Conservation (phyloP, 2,888 invertebrate species). For the Bombylius discolor region DNA sequence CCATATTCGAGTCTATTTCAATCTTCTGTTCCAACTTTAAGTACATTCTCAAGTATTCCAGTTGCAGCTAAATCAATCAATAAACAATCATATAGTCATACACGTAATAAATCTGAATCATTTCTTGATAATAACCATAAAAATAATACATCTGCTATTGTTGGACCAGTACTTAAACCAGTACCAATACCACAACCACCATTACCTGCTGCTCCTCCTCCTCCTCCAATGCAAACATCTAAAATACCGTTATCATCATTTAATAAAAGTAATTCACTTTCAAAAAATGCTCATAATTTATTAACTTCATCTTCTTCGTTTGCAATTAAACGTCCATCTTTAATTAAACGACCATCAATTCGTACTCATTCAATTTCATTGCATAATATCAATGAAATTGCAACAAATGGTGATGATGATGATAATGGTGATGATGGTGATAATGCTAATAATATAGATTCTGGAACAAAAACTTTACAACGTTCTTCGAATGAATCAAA, state of each 20-base stretch:
- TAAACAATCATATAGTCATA: slow-evolving; percentile 6
- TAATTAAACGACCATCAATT: slow-evolving; percentile 21
- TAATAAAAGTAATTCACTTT: slow-evolving; percentile 14
- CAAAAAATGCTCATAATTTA: slow-evolving; percentile 1
- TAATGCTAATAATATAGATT: not conserved
- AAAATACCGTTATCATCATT: slow-evolving; percentile 2
- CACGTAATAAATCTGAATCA: slow-evolving; percentile 11
- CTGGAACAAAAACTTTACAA: not conserved
- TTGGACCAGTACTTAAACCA: not conserved
- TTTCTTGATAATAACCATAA: not conserved
- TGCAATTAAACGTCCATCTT: slow-evolving; percentile 30
- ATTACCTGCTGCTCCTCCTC: not conserved
- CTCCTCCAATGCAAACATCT: not conserved
- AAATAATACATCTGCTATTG: no score
- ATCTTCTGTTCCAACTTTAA: not conserved
- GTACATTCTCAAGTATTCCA: slow-evolving; percentile 1
- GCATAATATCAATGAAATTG: slow-evolving; percentile 28
- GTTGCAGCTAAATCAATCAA: not conserved
- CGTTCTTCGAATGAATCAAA: slow-evolving; percentile 14
- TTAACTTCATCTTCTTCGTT: slow-evolving; percentile 32
- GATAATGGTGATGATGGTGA: not conserved
- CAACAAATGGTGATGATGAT: slow-evolving; percentile 11
- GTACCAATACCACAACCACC: not conserved
- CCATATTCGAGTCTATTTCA: not conserved
- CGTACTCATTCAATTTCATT: slow-evolving; percentile 26